Conservation (phyloP, 37 sponge, comb jelly and placozoan species). For the Halichondria panicea region DNA sequence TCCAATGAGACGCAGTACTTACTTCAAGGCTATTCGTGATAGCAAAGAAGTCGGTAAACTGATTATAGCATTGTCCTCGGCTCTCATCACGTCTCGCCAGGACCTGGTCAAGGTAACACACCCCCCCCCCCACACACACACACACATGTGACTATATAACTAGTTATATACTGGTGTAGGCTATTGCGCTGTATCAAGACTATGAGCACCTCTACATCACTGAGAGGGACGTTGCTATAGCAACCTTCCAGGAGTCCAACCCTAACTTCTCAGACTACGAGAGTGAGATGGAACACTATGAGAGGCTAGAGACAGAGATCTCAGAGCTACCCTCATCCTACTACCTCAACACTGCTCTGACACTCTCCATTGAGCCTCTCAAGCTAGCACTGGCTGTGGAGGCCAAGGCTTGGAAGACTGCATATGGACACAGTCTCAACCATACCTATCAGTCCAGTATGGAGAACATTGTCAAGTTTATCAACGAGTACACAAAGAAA, state of each 20-base stretch:
- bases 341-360: constrained; percentile 43
- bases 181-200: constrained; percentile 39
- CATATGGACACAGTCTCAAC: constrained; percentile 81
- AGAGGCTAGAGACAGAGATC: constrained; percentile 63
- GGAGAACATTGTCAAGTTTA: constrained; percentile 70
- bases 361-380: constrained; percentile 69
- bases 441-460: constrained; percentile 64
- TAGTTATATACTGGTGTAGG: constrained; percentile 39
- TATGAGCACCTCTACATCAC: constrained; percentile 62
- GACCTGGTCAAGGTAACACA: constrained; percentile 53
- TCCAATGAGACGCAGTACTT: too few species aligned
- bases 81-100: constrained; percentile 60
- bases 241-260: constrained; percentile 51
- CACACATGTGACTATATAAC: background rate
- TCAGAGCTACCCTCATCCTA: constrained; percentile 44
- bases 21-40: constrained; percentile 59
- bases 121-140: background rate
- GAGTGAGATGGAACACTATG: constrained; percentile 79
- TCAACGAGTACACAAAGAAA: constrained; percentile 62
- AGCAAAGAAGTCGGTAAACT: constrained; percentile 87
- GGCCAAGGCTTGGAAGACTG: constrained; percentile 90
- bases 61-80: constrained; percentile 63
- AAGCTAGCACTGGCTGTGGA: constrained; percentile 92
- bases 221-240: constrained; percentile 50
- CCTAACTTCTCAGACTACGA: constrained; percentile 87